Percentiles rank a stretch among this genome's conserved stretches.
Evolutionary conservation across 2,797 vertebrate species (phyloP).

Genomic region (Philypnodon macrostomus): DNA sequence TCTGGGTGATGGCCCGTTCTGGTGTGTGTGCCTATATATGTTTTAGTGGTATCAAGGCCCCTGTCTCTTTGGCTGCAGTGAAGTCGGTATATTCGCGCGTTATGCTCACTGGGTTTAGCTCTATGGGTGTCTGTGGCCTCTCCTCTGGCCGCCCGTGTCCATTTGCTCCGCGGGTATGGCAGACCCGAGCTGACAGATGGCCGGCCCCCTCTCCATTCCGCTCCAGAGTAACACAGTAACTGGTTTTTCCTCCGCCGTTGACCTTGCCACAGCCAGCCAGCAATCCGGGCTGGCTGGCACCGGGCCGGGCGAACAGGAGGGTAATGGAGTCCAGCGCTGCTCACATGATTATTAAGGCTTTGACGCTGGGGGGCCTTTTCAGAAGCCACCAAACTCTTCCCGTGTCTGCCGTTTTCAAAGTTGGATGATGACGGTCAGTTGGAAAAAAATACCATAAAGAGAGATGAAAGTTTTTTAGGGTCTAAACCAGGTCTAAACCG

Average conservation of each 20-base stretch:
- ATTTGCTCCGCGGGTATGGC: constrained; percentile 81
- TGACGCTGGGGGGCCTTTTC: constrained; percentile 78
- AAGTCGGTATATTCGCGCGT: constrained; percentile 66
- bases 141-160: constrained; percentile 80
- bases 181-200: constrained; percentile 83
- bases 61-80: constrained; percentile 66
- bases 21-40: constrained; percentile 58
- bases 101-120: constrained; percentile 76
- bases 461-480: constrained; percentile 50
- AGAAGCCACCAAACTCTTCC: constrained; percentile 66
- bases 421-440: constrained; percentile 70
- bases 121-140: constrained; percentile 78
- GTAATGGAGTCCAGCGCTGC: constrained; percentile 82
- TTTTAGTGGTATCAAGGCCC: constrained; percentile 75
- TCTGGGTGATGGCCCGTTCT: constrained; percentile 61
- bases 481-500: too few species aligned
- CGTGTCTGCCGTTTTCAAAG: constrained; percentile 69
- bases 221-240: constrained; percentile 83
- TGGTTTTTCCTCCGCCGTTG: constrained; percentile 84
- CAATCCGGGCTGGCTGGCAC: constrained; percentile 80
- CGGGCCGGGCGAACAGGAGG: constrained; percentile 81
- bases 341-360: constrained; percentile 83
- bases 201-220: constrained; percentile 78
- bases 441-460: constrained; percentile 60
- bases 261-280: constrained; percentile 84